Percentiles rank a stretch among this genome's conserved stretches.
Conservation (phyloP, 2,888 invertebrate genomes). For the Cylloceria caligata region DNA sequence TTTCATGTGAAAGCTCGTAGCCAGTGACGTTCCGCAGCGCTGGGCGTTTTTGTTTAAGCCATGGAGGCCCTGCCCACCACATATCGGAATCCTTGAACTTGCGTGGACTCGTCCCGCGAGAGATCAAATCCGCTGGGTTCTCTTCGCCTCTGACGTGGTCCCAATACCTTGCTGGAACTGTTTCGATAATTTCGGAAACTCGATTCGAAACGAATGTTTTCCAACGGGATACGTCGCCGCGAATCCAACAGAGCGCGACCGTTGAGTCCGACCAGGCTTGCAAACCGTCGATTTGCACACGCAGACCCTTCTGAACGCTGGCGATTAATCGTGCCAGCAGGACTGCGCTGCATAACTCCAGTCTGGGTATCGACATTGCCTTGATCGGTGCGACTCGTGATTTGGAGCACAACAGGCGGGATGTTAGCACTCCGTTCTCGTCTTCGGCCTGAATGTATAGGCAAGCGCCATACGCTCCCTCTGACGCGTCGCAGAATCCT, state of each 20-base stretch:
- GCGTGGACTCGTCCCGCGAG: slow-evolving; percentile 71
- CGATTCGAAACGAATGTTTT: slow-evolving; percentile 69
- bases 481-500: slow-evolving; percentile 69
- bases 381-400: too few relatives aligned
- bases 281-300: slow-evolving; percentile 28
- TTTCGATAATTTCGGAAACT: slow-evolving; percentile 62
- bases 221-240: slow-evolving; percentile 59
- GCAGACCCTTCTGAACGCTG: not conserved
- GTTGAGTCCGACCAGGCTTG: slow-evolving; percentile 67
- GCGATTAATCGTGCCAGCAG: slow-evolving; percentile 53
- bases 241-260: slow-evolving; percentile 67
- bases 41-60: too few relatives aligned
- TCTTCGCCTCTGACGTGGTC: slow-evolving; percentile 65
- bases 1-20: too few relatives aligned
- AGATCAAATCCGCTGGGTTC: too few relatives aligned
- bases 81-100: slow-evolving; percentile 66
- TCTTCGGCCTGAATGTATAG: slow-evolving; percentile 35
- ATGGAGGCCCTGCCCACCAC: too few relatives aligned
- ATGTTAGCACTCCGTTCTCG: slow-evolving; percentile 49
- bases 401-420: too few relatives aligned
- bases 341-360: too few relatives aligned
- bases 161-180: slow-evolving; percentile 64
- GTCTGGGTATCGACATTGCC: too few relatives aligned
- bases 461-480: slow-evolving; percentile 57
- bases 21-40: too few relatives aligned